phyloP scores from a whole-genome alignment of 2,888 invertebrate species.

The Andrena praecox region DNA sequence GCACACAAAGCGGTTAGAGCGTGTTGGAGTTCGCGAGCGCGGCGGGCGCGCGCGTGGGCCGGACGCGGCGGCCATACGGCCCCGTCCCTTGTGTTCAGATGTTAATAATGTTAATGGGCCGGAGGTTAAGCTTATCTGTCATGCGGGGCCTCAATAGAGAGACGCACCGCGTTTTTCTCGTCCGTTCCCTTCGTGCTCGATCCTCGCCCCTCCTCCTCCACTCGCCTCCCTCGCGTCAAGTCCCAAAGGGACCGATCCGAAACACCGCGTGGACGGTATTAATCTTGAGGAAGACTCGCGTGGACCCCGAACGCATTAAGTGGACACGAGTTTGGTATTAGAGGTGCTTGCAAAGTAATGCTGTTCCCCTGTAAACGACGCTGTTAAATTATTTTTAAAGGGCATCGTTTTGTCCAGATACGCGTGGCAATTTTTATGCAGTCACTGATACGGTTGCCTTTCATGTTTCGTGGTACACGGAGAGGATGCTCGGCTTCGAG shows the following conservation, averaged over 20 bases:
- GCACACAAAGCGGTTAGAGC: conserved; percentile 65
- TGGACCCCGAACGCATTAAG: conserved; percentile 57
- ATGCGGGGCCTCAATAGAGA: conserved; percentile 78
- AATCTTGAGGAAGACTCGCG: conserved; percentile 64
- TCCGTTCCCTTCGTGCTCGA: conserved; percentile 57
- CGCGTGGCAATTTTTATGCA: no score
- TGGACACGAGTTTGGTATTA: conserved; percentile 55
- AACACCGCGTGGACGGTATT: conserved; percentile 68
- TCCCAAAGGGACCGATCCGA: conserved; percentile 60
- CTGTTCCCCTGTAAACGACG: background rate
- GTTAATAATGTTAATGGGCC: conserved; percentile 81
- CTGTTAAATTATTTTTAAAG: conserved; percentile 32
- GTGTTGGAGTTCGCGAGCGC: conserved; percentile 62
- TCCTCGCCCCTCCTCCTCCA: conserved; percentile 48
- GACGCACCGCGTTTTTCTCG: conserved; percentile 58
- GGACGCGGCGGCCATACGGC: conserved; percentile 66
- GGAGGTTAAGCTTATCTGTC: conserved; percentile 81
- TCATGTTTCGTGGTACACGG: no score
- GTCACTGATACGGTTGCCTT: no score
- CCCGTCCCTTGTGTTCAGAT: conserved; percentile 74
- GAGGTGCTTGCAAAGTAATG: conserved; percentile 29
- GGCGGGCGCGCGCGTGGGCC: conserved; percentile 68
- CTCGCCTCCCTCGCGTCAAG: conserved; percentile 46
- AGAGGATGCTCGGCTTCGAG: no score
- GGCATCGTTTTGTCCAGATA: background rate